Evolutionary conservation across 1,140 invertebrate genomes (phyloP), one percentile per base, ranked within the genome.

Genomic region (Ephestia elutella): DNA sequence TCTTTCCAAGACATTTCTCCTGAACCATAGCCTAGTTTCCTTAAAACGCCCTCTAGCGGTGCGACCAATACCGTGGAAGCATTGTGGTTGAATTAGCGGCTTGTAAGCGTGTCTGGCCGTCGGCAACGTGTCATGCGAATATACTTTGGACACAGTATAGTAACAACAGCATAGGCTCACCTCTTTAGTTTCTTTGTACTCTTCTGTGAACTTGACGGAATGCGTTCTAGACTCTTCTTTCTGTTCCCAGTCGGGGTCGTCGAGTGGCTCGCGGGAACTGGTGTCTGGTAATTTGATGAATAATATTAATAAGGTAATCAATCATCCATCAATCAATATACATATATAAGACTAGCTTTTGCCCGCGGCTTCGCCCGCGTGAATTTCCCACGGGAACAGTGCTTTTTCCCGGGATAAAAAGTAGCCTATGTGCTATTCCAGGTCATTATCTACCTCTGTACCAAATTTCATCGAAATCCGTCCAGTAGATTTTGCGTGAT

Each of bases 181-280:
- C 91, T 94, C 94, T 91, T 92, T 95, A 51, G 92, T 91, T 80
- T 94, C 93, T 20, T 92, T 92, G 25, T 92, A 90, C 57, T 95
- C 93, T 80, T 97, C 96, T 28, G 93, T 95, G 85, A 98, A 97
- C 85, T 97, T 97, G 65, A 98, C 96, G 4, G 94, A 95, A 76
- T 96, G 94, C 7, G 93, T 95, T 57, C 95, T 90, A 1, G 95
- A 95, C 1, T 93, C 93, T 75, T 96, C 95, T 62, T 92, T 91
- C 68, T 95, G 94, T 83, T 95, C 93, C 92, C 94, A 95, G 57
- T 91, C 91, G 53, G 94, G 93, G 70, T 93, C 92, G 49, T 92
- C 90, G 44, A 91, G 91, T 59, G 91, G 68, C 60, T 89, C 86
- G 21, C 82, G 78, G 19, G 80, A 76, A 25, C 71, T 84, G 32